Conservation (phyloP, 2,797 vertebrate genomes). For the Remorina albescens region DNA sequence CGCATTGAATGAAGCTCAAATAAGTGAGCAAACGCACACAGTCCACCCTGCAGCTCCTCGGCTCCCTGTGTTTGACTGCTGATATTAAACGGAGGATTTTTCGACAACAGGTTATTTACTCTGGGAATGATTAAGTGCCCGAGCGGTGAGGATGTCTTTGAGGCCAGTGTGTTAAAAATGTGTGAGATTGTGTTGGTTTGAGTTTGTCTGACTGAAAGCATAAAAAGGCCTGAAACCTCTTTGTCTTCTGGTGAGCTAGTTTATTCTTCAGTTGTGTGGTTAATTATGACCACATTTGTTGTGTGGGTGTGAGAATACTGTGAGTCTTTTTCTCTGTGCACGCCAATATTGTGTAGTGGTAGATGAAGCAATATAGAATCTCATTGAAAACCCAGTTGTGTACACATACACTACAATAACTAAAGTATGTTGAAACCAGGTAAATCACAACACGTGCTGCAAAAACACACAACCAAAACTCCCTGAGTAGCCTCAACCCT, state of each 20-base stretch:
- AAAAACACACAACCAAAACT: too few relatives aligned
- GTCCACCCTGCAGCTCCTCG: conserved; percentile 39
- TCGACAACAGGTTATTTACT: conserved; percentile 32
- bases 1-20: conserved; percentile 59
- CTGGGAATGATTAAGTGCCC: conserved; percentile 47
- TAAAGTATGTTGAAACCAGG: too few relatives aligned
- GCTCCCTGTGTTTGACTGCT: conserved; percentile 18
- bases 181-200: conserved; percentile 7
- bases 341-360: neutral
- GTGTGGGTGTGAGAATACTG: conserved; percentile 2
- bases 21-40: conserved; percentile 14
- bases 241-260: conserved; percentile 39
- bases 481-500: too few relatives aligned
- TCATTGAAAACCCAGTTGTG: neutral
- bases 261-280: conserved; percentile 38
- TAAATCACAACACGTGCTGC: too few relatives aligned
- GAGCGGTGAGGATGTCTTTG: conserved; percentile 5
- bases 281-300: conserved; percentile 29
- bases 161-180: conserved; percentile 27
- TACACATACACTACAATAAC: neutral
- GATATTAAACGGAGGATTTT: conserved; percentile 41
- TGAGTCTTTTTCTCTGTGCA: neutral
- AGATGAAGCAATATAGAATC: neutral
- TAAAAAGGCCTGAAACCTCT: conserved; percentile 43
- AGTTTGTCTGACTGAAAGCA: conserved; percentile 38